Evolutionary conservation across 2,797 vertebrate species (phyloP).

Genomic region (Argentina silus): DNA sequence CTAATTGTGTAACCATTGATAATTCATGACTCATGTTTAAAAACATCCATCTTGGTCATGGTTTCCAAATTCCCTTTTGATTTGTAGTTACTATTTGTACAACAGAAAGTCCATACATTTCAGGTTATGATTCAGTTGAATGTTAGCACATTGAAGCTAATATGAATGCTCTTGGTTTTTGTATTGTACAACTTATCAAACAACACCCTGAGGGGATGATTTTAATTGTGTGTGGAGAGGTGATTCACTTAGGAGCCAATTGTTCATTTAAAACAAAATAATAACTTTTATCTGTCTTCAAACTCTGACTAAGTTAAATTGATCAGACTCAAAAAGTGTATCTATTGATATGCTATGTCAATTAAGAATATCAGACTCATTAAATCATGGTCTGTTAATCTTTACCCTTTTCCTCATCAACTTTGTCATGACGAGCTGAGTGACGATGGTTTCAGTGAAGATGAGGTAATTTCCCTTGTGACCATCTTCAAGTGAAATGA

Average conservation of each 20-base stretch:
- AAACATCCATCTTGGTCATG: too few species aligned
- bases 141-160: constrained; percentile 26
- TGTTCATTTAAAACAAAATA: constrained; percentile 38
- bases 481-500: constrained; percentile 14
- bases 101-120: constrained; percentile 18
- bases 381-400: neutral
- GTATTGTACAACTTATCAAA: neutral
- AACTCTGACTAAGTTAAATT: neutral
- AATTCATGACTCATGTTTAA: neutral
- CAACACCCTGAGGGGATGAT: constrained; percentile 19
- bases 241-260: constrained; percentile 36
- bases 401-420: neutral
- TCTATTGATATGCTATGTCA: neutral
- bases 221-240: constrained; percentile 34
- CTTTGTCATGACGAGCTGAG: neutral
- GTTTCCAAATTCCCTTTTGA: neutral
- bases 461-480: constrained; percentile 23
- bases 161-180: too few species aligned
- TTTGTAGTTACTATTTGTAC: constrained; percentile 35
- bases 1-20: constrained; percentile 1
- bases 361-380: neutral
- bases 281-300: constrained; percentile 10
- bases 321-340: too few species aligned
- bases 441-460: neutral
- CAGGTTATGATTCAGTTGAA: constrained; percentile 18